phyloP scores from a whole-genome alignment of 1,140 invertebrate species.

The Maniola jurtina region DNA sequence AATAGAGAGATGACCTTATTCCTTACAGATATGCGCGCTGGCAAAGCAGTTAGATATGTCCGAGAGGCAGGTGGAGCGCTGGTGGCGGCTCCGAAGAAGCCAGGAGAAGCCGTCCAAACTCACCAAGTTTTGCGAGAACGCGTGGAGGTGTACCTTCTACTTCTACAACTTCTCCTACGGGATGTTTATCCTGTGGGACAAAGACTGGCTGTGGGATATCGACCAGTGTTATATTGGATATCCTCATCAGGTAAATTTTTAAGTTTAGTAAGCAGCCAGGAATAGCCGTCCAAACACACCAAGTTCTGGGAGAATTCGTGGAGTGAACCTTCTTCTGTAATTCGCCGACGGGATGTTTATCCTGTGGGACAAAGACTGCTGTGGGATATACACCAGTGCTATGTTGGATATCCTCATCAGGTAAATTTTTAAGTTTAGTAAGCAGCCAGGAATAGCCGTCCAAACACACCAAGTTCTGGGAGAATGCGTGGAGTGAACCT shows the following conservation, averaged over 20 bases:
- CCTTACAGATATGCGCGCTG: slow-evolving; percentile 83
- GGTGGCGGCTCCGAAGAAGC: slow-evolving; percentile 89
- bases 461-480: slow-evolving; percentile 93
- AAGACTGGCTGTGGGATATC: slow-evolving; percentile 96
- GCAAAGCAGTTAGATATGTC: slow-evolving; percentile 93
- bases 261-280: too few species aligned
- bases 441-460: slow-evolving; percentile 94
- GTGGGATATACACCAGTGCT: too few species aligned
- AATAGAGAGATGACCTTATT: slow-evolving; percentile 37
- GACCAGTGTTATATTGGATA: slow-evolving; percentile 93
- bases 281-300: too few species aligned
- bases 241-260: slow-evolving; percentile 81
- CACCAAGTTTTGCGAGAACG: slow-evolving; percentile 94
- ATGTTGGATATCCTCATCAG: slow-evolving; percentile 77
- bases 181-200: slow-evolving; percentile 91
- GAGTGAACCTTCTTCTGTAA: slow-evolving; percentile 35
- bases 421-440: too few species aligned
- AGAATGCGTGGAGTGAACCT: slow-evolving; percentile 94
- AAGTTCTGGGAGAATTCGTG: neutral
- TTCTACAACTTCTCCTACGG: slow-evolving; percentile 91
- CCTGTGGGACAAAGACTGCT: too few species aligned
- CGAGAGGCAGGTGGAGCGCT: slow-evolving; percentile 94
- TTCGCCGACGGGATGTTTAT: too few species aligned
- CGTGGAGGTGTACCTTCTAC: slow-evolving; percentile 95
- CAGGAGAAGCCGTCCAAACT: slow-evolving; percentile 93